Percentiles rank a stretch among this genome's conserved stretches.
phyloP scores from a whole-genome alignment of 2,888 invertebrate genomes.

The Cryptocephalus moraei region DNA sequence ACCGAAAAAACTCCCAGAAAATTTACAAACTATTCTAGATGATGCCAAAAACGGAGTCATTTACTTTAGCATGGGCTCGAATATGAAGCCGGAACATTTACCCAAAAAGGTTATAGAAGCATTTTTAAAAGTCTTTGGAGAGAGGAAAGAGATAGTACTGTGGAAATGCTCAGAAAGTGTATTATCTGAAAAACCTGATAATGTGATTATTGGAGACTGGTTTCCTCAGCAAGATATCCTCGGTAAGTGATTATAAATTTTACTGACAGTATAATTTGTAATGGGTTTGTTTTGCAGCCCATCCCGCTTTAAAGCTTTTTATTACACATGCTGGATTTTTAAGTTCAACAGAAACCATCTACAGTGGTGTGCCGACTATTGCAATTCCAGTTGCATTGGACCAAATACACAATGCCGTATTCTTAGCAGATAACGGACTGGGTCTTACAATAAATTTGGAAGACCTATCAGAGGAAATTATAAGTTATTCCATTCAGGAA shows the following conservation, averaged over 20 bases:
- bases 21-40: slow-evolving; percentile 44
- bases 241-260: too few species aligned
- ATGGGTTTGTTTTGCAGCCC: slow-evolving; percentile 34
- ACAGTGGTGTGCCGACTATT: slow-evolving; percentile 40
- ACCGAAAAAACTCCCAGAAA: slow-evolving; percentile 26
- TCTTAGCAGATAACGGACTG: slow-evolving; percentile 29
- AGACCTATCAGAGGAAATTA: too few species aligned
- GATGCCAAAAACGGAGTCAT: slow-evolving; percentile 44
- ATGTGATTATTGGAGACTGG: slow-evolving; percentile 33
- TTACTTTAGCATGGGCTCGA: slow-evolving; percentile 52
- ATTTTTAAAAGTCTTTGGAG: slow-evolving; percentile 47
- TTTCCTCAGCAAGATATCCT: slow-evolving; percentile 5
- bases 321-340: slow-evolving; percentile 50
- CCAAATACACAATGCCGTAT: slow-evolving; percentile 39
- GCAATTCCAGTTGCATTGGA: slow-evolving; percentile 44
- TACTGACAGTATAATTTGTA: too few species aligned
- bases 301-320: slow-evolving; percentile 45
- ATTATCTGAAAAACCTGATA: slow-evolving; percentile 26
- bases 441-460: neutral
- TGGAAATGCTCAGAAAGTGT: slow-evolving; percentile 52
- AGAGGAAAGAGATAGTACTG: slow-evolving; percentile 50
- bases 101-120: slow-evolving; percentile 40
- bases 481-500: too few species aligned
- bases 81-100: slow-evolving; percentile 45
- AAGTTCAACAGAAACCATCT: slow-evolving; percentile 46